These are phyloP conservation scores for Pelochelys cantorii DNA, from an alignment of 2,797 vertebrate genomes.

Conservation along the genomic window DNA sequence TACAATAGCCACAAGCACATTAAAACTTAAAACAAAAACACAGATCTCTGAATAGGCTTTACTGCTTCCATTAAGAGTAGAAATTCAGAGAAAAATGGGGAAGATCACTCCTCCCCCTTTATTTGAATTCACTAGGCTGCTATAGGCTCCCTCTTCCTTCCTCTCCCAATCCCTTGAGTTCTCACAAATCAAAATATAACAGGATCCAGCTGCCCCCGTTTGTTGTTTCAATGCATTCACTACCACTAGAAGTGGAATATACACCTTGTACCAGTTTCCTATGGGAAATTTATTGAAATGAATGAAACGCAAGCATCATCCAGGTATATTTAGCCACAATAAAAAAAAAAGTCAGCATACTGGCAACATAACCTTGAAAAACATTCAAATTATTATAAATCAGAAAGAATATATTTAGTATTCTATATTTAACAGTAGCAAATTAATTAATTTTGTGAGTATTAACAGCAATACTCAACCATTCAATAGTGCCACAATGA, in stretches of 20 bases:
- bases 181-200: slow-evolving; percentile 64
- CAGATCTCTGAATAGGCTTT: slow-evolving; percentile 60
- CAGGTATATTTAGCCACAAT: slow-evolving; percentile 18
- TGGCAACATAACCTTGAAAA: not conserved
- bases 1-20: slow-evolving; percentile 55
- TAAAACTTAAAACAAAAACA: slow-evolving; percentile 24
- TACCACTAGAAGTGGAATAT: slow-evolving; percentile 45
- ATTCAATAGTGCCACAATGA: not conserved
- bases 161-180: slow-evolving; percentile 46
- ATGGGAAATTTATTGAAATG: slow-evolving; percentile 32
- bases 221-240: slow-evolving; percentile 60
- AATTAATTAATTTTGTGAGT: not conserved
- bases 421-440: not conserved
- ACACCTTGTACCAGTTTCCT: slow-evolving; percentile 50
- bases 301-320: slow-evolving; percentile 19
- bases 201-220: slow-evolving; percentile 61
- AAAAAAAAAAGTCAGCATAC: not conserved
- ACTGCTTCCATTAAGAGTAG: slow-evolving; percentile 52
- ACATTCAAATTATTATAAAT: not conserved
- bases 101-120: slow-evolving; percentile 37
- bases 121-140: slow-evolving; percentile 64
- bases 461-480: not conserved
- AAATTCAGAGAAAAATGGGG: slow-evolving; percentile 50
- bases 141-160: slow-evolving; percentile 46
- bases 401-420: not conserved